phyloP scores from a whole-genome alignment of 2,113 vertebrate genomes.

The Thomomys bottae region DNA sequence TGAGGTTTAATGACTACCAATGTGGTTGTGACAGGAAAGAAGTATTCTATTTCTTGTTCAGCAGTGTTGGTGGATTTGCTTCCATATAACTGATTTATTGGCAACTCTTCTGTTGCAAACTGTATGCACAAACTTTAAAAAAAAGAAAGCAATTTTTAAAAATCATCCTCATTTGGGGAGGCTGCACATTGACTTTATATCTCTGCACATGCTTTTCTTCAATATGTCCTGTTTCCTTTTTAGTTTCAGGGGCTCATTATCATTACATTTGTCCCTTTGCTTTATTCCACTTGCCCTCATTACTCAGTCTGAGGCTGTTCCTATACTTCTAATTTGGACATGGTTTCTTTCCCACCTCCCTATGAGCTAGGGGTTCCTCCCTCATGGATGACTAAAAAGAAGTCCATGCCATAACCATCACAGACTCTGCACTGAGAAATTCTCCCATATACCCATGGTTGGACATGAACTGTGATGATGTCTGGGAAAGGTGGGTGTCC shows the following conservation, averaged over 20 bases:
- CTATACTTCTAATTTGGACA: not conserved
- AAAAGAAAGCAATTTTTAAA: conserved; percentile 43
- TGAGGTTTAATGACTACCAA: conserved; percentile 74
- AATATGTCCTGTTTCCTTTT: not conserved
- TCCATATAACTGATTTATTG: conserved; percentile 72
- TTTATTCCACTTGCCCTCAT: not conserved
- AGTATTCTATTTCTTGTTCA: conserved; percentile 58
- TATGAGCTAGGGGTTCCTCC: not conserved
- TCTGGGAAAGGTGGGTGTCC: not conserved
- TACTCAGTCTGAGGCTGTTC: not conserved
- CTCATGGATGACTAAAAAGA: not conserved
- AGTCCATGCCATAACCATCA: not conserved
- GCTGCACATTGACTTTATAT: not conserved
- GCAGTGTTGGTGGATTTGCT: conserved; percentile 57
- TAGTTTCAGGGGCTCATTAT: not conserved
- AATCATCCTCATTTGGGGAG: not conserved
- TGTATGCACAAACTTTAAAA: conserved; percentile 61
- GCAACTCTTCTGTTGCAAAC: conserved; percentile 58
- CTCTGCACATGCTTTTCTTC: not conserved
- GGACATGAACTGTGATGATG: not conserved
- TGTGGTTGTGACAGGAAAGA: conserved; percentile 70
- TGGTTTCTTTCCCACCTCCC: not conserved
- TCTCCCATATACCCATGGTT: not conserved
- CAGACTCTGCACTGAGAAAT: not conserved
- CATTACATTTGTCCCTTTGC: not conserved